Percentiles rank a stretch among this genome's conserved stretches.
phyloP scores from a whole-genome alignment of 2,888 invertebrate species.

The Plagodis pulveraria region DNA sequence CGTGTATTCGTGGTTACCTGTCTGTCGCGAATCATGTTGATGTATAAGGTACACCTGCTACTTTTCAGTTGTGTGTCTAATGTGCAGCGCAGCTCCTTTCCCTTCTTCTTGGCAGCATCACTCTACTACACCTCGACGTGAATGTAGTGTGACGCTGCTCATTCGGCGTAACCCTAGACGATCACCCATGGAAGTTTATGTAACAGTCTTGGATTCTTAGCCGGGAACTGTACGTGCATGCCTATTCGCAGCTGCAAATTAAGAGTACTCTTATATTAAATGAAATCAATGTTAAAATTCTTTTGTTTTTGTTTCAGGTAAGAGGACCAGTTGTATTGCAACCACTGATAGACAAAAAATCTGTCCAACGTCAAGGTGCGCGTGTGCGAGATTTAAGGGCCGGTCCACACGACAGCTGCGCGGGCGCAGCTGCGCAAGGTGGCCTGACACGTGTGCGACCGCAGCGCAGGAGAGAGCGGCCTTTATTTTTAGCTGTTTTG shows the following conservation, averaged over 20 bases:
- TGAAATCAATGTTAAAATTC: conserved; percentile 5
- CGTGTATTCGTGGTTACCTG: too few relatives aligned
- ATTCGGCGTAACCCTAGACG: too few relatives aligned
- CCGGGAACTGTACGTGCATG: too few relatives aligned
- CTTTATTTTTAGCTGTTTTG: conserved; percentile 24
- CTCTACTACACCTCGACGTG: too few relatives aligned
- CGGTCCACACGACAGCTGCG: conserved; percentile 57
- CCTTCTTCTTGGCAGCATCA: too few relatives aligned
- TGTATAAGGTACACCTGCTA: too few relatives aligned
- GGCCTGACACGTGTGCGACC: conserved; percentile 58
- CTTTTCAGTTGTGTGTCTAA: too few relatives aligned
- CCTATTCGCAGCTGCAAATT: conserved; percentile 7
- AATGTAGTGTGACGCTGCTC: too few relatives aligned
- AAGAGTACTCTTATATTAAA: neutral
- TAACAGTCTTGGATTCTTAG: too few relatives aligned
- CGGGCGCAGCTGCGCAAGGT: conserved; percentile 68
- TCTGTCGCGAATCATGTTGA: too few relatives aligned
- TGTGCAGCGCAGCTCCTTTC: too few relatives aligned
- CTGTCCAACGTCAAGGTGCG: conserved; percentile 17
- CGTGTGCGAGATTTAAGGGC: conserved; percentile 43
- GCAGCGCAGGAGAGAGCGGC: conserved; percentile 28
- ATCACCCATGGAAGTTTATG: too few relatives aligned
- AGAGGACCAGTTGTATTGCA: conserved; percentile 11
- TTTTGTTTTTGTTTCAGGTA: conserved; percentile 27
- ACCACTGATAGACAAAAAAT: conserved; percentile 30